Evolutionary conservation across 1,140 invertebrate species (phyloP), one percentile per base, ranked within the genome.

Genomic region (Agrilus planipennis): DNA sequence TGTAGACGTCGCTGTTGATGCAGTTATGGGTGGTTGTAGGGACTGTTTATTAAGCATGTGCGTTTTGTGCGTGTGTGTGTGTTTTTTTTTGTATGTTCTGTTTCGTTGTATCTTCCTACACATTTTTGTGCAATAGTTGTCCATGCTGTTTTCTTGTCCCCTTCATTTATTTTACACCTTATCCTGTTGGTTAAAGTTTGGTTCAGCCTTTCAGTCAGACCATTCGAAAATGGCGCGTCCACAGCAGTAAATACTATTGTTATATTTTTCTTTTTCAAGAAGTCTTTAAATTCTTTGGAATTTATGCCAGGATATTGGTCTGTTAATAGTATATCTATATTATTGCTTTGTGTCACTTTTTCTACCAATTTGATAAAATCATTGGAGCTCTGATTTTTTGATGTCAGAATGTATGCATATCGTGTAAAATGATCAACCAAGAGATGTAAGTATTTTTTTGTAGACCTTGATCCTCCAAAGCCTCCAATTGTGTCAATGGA

Each of bases 321-420:
- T n/a, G n/a, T n/a, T n/a, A n/a, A n/a, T n/a, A n/a, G n/a, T n/a
- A n/a, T n/a, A 4, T 34, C 46, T 38, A 62, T 61, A 9, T 52
- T 45, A 10, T 57, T 16, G 1, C 22, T 39, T 44, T 57, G 17
- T 19, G 19, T 2, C 20, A 51, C 16, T 2, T 58, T 46, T 42
- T 60, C 11, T 28, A 60, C 22, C 51, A 63, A 34, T 51, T 60
- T 60, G 4, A 64, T 54, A 32, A 62, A 64, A 44, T 60, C 60
- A 37, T 37, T 49, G 19, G 54, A 40, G 28, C 31, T 52, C 49
- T 60, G 49, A 5, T 41, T 55, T 56, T 52, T 55, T 44, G 55
- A 63, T 16, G 54, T 58, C 41, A 39, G 31, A 44, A 53, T 59
- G 46, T 32, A 61, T 21, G 50, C 57, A 44, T 36, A 61, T 55